Evolutionary conservation across 2,113 vertebrate species (phyloP), one percentile per base, ranked within the genome.

Genomic region (Nothobranchius kuhntae): DNA sequence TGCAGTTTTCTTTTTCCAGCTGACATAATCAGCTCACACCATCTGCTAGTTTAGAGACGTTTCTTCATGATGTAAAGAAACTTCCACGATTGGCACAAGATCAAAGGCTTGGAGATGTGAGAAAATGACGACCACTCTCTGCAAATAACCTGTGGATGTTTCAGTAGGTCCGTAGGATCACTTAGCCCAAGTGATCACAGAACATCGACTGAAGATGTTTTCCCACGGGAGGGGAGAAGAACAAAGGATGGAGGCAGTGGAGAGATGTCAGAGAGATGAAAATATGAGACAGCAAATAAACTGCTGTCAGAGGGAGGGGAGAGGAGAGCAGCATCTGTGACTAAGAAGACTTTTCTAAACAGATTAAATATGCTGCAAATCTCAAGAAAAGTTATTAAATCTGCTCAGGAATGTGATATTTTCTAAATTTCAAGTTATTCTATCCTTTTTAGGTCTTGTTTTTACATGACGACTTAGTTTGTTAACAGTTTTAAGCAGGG

Each of bases 131-230:
- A 69, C 30, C 1, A 70, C 36, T 17, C 42, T n/a, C 10, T 57
- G 40, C 44, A 74, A 81, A 75, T 57, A 71, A 67, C 64, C 42
- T 45, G 13, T 7, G 13, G n/a, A 53, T 65, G 61, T 74, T 58
- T 58, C 14, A 24, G 42, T 4, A 5, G 9, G 53, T 61, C 59
- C 44, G 46, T 48, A 6, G 58, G 40, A 63, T 68, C 59, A 53
- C 64, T 79, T 79, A 74, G 46, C 21, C 9, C 35, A 4, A 38
- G 47, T 61, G 68, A 82, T 87, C 71, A 61, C 54, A 73, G 54
- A 63, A 53, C 48, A 58, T 38, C 68, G 67, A 64, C 40, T 54
- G 55, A 53, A 67, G 58, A 61, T 36, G 42, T 54, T 55, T 62
- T 65, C 61, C 40, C 6, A 47, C 38, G 15, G 47, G 13, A 51